phyloP scores from a whole-genome alignment of 2,797 vertebrate genomes.

The Danio albolineatus region DNA sequence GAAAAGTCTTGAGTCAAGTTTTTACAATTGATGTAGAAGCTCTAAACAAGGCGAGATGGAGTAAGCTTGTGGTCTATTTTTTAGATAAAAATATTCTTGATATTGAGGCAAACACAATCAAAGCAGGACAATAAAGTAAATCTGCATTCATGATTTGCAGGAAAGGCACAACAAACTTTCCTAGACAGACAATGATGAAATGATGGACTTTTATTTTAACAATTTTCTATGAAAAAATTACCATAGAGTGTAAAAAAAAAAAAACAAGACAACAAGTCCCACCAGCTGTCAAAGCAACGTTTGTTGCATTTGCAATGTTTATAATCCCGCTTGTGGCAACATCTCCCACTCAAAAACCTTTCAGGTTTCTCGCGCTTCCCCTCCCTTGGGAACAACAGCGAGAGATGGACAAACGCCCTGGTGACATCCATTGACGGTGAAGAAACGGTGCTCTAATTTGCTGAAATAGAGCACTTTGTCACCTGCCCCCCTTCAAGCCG shows the following conservation, averaged over 20 bases:
- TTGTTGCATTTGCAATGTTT: not conserved
- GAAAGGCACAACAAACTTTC: not conserved
- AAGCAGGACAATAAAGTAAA: not conserved
- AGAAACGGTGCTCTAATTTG: conserved; percentile 38
- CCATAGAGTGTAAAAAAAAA: not conserved
- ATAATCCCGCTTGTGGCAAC: not conserved
- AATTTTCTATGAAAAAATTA: not conserved
- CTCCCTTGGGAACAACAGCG: not conserved
- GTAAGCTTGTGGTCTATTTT: not conserved
- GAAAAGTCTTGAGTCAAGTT: not conserved
- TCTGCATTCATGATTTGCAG: not conserved
- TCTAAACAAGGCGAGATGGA: not conserved
- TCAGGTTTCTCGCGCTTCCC: not conserved
- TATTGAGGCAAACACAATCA: not conserved
- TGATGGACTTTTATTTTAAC: not conserved
- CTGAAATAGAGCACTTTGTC: conserved; percentile 8
- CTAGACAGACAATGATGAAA: not conserved
- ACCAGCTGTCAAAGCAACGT: not conserved
- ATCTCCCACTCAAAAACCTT: not conserved
- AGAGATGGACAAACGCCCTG: conserved; percentile 24
- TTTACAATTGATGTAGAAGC: not conserved
- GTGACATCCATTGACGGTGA: conserved; percentile 40
- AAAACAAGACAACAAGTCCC: not conserved
- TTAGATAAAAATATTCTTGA: not conserved
- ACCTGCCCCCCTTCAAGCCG: conserved; percentile 42